Base-by-base conservation (phyloP, 1,140 invertebrate genomes). In the Notospermus geniculatus region DNA sequence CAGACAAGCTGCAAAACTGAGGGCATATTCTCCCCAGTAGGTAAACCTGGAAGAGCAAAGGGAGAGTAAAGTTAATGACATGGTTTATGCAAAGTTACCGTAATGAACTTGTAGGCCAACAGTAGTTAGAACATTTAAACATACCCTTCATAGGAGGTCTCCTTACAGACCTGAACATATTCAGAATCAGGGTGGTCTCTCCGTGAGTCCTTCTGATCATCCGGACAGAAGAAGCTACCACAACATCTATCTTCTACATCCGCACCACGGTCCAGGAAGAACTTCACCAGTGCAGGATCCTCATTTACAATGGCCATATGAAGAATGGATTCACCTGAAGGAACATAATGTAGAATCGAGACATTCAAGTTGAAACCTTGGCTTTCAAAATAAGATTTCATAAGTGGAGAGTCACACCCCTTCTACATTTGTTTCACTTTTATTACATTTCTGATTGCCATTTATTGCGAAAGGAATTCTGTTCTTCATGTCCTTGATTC, bases 271-370 rank as follows among this genome's bases (percentile, higher is more conserved):
- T 97, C 92, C 32, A 99, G 79, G 5, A 98, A 83, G 79, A 91
- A 97, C 80, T 97, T 97, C 0, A 97, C 94, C 92, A 98, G 95
- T 0, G 91, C 88, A 0, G 95, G 93, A 79, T 99, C 96, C 77
- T 98, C 96, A 79, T 98, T 98, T 0, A 97, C 95, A 69, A 98
- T 97, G 0, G 95, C 93, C 77, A 98, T 95, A 71, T 99, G 96
- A 0, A 99, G 83, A 0, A 72, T 69, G 58, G 71, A 75, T 60
- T 82, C 80, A 22, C 80, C 80, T 82, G 55, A 22, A 68, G 50
- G 46, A 27, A 58, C 11, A 57, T 50, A 22, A 57, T 57, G 23
- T 25, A 9, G 2, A 2, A 23, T 2, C 25, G 5, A 43, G 7
- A 41, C 19, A 2, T 36, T 4, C 5, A 60, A 54, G 4, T 29